Evolutionary conservation across 1,140 invertebrate species (phyloP), one percentile per base, ranked within the genome.

Genomic region (Stegodyphus dumicola): DNA sequence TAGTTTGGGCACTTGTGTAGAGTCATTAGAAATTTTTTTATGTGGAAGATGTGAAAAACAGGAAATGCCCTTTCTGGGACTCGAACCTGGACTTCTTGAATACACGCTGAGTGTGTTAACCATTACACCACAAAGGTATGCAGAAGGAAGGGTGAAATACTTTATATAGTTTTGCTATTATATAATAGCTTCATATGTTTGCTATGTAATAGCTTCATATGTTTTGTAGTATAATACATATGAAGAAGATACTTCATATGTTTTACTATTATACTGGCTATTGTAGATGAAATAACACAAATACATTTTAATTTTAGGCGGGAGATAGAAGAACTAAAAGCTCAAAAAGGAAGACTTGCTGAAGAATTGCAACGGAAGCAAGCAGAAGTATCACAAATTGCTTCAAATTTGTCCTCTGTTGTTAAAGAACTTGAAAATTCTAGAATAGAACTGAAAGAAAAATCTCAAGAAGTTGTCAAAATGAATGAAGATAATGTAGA

Each of bases 301-400:
- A 60, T 60, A 60, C 1, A 60, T 7, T 91, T 92, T 66, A 88
- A 89, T 73, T 88, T 94, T 7, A 95, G 93, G 88, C 89, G 91
- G 64, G 95, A 96, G 85, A 96, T 95, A 88, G 89, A 91, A 6
- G 94, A 93, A 89, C 88, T 96, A 17, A 95, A 96, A 88, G 95
- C 95, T 88, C 94, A 96, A 89, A 89, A 95, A 9, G 90, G 91
- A 2, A 93, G 93, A 88, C 87, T 95, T 6, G 93, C 91, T 64
- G 95, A 96, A 89, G 95, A 96, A 69, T 87, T 94, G 2, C 88
- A 89, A n/a, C 89, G 89, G 75, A 87, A 84, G 77, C 89, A 89
- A 80, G 88, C 88, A 13, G 89, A 90, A 85, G 60, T 89, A n/a
- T 88, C 88, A 17, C 80, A 87, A 77, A 6, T 87, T 4, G 87